Evolutionary conservation across 2,888 invertebrate genomes (phyloP).

Genomic region (Drosophila eohydei): DNA sequence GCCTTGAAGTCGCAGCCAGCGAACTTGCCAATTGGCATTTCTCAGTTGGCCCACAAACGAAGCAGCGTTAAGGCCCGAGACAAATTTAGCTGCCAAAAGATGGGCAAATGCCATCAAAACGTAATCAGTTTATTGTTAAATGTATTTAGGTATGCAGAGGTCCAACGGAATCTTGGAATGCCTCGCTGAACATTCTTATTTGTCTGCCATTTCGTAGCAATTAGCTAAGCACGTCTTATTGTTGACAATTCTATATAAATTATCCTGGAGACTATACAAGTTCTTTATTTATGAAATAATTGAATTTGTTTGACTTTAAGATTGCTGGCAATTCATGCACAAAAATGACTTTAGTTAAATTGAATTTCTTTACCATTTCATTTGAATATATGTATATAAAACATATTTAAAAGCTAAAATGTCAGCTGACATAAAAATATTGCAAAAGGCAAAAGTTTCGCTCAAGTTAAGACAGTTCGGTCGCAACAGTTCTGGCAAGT

Average conservation of each 20-base stretch:
- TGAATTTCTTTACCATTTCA: not conserved
- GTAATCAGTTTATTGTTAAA: slow-evolving; percentile 33
- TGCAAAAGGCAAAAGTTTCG: not conserved
- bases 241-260: not conserved
- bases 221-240: not conserved
- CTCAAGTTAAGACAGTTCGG: not conserved
- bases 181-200: not conserved
- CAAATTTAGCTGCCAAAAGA: slow-evolving; percentile 37
- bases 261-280: not conserved
- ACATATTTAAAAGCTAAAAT: not conserved
- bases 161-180: not conserved
- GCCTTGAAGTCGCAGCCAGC: slow-evolving; percentile 23
- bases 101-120: slow-evolving; percentile 23
- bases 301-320: not conserved
- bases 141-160: slow-evolving; percentile 8
- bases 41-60: slow-evolving; percentile 42
- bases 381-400: not conserved
- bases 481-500: not conserved
- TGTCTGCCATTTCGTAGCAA: not conserved
- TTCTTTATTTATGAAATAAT: not conserved
- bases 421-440: not conserved
- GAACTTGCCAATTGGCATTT: slow-evolving; percentile 55
- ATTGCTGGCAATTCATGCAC: not conserved
- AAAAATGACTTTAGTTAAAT: not conserved
- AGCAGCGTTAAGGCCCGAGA: slow-evolving; percentile 12